Conservation (phyloP, 2,888 invertebrate species). For the Aromia moschata region DNA sequence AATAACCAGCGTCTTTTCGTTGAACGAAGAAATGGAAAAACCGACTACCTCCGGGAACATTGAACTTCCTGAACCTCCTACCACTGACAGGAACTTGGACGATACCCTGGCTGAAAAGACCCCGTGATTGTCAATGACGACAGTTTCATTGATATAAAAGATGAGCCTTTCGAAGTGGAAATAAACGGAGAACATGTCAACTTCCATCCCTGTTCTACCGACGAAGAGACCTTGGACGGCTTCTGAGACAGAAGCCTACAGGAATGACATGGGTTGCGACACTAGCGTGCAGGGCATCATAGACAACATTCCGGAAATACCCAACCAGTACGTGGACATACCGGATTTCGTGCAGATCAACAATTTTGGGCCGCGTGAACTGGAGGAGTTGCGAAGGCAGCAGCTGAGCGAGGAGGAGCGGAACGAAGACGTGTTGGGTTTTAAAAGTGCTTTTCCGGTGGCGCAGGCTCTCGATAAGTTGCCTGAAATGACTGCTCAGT, state of each 20-base stretch:
- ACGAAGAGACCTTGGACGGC: constrained; percentile 27
- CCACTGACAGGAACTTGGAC: too few relatives aligned
- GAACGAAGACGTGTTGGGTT: too few relatives aligned
- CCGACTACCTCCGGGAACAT: too few relatives aligned
- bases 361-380: constrained; percentile 23
- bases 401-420: constrained; percentile 1
- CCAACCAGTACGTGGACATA: constrained; percentile 31
- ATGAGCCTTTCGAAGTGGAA: constrained; percentile 27
- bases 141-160: constrained; percentile 19
- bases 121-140: too few relatives aligned
- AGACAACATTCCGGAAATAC: constrained; percentile 22
- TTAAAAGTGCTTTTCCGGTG: too few relatives aligned
- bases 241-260: constrained; percentile 10
- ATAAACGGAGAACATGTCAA: neutral
- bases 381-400: constrained; percentile 10
- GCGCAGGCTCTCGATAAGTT: too few relatives aligned
- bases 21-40: neutral
- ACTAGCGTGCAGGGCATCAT: constrained; percentile 20
- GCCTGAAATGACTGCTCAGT: too few relatives aligned
- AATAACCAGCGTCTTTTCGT: constrained; percentile 5
- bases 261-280: neutral
- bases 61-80: too few relatives aligned
- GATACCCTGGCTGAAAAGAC: too few relatives aligned
- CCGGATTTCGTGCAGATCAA: constrained; percentile 38
- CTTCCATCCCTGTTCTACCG: neutral